Conservation (phyloP, 2,888 invertebrate genomes). For the Caenorhabditis angaria region DNA sequence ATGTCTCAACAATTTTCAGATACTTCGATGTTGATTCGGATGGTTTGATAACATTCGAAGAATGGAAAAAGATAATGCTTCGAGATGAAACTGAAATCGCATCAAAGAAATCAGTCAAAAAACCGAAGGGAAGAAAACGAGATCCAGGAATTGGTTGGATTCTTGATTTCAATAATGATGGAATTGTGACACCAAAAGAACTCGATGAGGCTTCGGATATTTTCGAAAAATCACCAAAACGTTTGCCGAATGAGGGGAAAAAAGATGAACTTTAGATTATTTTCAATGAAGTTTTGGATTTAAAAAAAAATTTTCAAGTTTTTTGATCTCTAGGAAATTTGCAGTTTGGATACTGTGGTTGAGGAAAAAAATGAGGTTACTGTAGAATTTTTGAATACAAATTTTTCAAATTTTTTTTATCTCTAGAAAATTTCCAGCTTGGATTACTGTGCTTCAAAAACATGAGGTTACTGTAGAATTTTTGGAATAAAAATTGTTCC, state of each 20-base stretch:
- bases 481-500: too few species aligned
- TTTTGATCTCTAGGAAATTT: too few species aligned
- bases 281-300: slow-evolving; percentile 6
- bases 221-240: slow-evolving; percentile 39
- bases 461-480: too few species aligned
- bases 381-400: too few species aligned
- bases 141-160: slow-evolving; percentile 72
- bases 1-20: slow-evolving; percentile 43
- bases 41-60: slow-evolving; percentile 50
- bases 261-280: slow-evolving; percentile 33
- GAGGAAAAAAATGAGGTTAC: too few species aligned
- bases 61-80: slow-evolving; percentile 59
- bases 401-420: too few species aligned
- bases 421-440: too few species aligned
- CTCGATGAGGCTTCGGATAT: slow-evolving; percentile 38
- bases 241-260: slow-evolving; percentile 20
- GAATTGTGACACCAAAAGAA: slow-evolving; percentile 59
- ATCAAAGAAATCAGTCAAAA: slow-evolving; percentile 24
- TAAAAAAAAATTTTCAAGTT: not conserved
- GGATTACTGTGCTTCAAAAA: too few species aligned
- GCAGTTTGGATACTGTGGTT: too few species aligned
- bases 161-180: slow-evolving; percentile 72
- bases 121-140: slow-evolving; percentile 57
- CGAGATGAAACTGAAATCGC: slow-evolving; percentile 60
- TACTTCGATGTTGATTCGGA: slow-evolving; percentile 71